A percentile compares a stretch with the other conserved stretches of the same genome.
Evolutionary conservation across 1,140 invertebrate species (phyloP).

Genomic region (Musca vetustissima): DNA sequence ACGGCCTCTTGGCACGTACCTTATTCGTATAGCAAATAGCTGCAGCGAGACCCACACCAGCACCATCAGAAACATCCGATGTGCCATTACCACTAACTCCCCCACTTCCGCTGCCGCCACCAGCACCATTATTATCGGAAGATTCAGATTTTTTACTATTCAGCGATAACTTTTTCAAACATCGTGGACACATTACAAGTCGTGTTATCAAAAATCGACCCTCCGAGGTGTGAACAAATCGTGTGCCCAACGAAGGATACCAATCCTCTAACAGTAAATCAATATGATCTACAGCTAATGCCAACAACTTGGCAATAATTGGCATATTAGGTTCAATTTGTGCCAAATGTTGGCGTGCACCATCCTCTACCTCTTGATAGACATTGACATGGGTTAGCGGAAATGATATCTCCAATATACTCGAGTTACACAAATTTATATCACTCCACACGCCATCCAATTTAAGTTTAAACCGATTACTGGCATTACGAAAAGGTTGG

Average conservation of each 20-base stretch:
- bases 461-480: constrained; percentile 69
- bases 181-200: constrained; percentile 89
- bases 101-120: neutral
- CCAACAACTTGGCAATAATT: constrained; percentile 82
- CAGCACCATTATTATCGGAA: neutral
- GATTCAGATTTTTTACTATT: constrained; percentile 31
- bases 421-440: constrained; percentile 77
- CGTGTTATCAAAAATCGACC: constrained; percentile 93
- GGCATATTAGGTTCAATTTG: constrained; percentile 69
- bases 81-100: constrained; percentile 4
- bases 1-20: constrained; percentile 35
- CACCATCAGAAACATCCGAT: constrained; percentile 51
- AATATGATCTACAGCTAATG: constrained; percentile 93
- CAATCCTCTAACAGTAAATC: constrained; percentile 97
- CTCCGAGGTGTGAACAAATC: constrained; percentile 97
- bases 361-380: constrained; percentile 36
- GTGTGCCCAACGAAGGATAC: constrained; percentile 93
- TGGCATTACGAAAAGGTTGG: constrained; percentile 56
- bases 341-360: constrained; percentile 38
- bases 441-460: constrained; percentile 83
- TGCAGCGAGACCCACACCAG: constrained; percentile 6
- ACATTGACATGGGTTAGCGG: constrained; percentile 58
- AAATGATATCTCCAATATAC: constrained; percentile 87
- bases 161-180: constrained; percentile 60
- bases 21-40: constrained; percentile 35